Conservation (phyloP, 2,113 vertebrate genomes). For the Antigone vipio region DNA sequence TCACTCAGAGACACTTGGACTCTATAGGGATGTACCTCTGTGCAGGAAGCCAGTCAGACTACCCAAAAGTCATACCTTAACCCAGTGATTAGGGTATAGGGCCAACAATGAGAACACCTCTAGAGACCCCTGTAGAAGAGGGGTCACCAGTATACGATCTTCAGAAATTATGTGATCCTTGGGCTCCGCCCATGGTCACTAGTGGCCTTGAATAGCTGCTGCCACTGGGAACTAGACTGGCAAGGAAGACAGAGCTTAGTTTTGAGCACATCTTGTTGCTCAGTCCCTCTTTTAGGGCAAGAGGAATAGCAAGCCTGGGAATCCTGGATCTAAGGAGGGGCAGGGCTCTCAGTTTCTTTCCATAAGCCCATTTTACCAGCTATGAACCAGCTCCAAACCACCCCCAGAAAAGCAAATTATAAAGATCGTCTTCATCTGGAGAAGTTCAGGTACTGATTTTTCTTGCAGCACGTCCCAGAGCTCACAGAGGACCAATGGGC, state of each 20-base stretch:
- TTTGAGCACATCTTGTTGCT: background rate
- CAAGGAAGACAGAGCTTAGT: background rate
- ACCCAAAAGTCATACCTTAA: background rate
- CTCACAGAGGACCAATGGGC: fast-evolving
- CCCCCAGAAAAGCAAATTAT: background rate
- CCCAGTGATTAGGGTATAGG: too few species aligned
- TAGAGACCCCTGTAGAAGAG: background rate
- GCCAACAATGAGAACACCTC: background rate
- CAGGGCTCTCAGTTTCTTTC: background rate
- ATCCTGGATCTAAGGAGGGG: background rate
- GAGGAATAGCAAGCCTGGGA: background rate
- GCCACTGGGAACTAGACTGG: background rate
- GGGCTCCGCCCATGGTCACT: background rate
- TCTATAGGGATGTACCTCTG: background rate
- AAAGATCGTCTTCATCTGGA: background rate
- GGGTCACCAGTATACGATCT: background rate
- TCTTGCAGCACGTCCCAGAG: background rate
- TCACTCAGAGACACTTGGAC: background rate
- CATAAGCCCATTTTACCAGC: background rate
- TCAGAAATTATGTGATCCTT: background rate
- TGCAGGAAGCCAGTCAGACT: background rate
- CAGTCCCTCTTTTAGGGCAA: background rate
- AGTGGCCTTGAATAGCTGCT: background rate
- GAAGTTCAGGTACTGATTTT: background rate
- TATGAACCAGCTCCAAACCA: background rate